phyloP scores from a whole-genome alignment of 2,113 vertebrate genomes.

The Sigmodon hispidus region DNA sequence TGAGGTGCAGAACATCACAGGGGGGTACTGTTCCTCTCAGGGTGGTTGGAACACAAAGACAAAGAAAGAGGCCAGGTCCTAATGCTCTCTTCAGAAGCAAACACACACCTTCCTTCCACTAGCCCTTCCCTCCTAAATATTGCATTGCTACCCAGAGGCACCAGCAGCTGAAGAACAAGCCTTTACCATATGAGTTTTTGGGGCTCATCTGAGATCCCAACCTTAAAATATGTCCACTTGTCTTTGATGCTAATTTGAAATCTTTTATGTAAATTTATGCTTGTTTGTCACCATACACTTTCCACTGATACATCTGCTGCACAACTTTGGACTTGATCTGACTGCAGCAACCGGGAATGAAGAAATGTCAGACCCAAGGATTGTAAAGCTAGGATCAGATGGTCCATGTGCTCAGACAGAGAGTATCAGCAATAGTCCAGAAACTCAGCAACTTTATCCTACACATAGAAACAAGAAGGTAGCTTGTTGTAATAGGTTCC shows the following conservation, averaged over 20 bases:
- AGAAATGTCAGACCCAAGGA: background rate
- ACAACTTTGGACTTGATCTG: background rate
- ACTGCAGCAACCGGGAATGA: background rate
- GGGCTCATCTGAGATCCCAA: background rate
- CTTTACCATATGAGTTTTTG: background rate
- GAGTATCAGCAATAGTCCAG: background rate
- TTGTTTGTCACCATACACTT: background rate
- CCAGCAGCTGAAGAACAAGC: background rate
- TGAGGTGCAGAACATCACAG: background rate
- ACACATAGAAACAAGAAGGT: background rate
- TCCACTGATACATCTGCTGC: background rate
- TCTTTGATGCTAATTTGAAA: conserved; percentile 8
- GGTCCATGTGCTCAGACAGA: background rate
- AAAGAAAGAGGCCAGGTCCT: background rate
- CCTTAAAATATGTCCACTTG: background rate
- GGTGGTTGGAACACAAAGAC: background rate
- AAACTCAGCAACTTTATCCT: background rate
- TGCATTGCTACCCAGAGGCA: background rate
- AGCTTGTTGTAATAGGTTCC: no score
- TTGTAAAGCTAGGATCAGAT: background rate
- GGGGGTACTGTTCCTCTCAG: background rate
- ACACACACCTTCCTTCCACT: background rate
- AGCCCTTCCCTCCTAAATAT: background rate
- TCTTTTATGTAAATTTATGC: background rate
- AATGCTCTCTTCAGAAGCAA: no score